These are phyloP conservation scores for Camponotus floridanus DNA, from an alignment of 1,140 invertebrate species.

Conservation along the genomic window DNA sequence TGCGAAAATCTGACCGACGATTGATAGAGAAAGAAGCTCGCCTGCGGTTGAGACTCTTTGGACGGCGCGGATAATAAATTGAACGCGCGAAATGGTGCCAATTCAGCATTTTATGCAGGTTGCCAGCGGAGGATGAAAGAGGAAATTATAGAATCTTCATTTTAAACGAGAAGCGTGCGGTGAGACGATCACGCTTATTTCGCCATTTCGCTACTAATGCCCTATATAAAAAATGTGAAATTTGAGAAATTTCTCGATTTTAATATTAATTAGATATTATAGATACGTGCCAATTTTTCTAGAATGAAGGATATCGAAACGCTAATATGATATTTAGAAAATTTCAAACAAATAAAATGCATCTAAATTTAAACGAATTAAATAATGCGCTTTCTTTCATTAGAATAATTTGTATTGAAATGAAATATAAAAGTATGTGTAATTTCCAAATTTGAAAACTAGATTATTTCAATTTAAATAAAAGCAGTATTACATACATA, in stretches of 20 bases:
- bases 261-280: conserved; percentile 9
- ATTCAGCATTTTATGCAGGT: conserved; percentile 68
- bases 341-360: too few relatives aligned
- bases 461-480: not conserved
- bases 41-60: conserved; percentile 29
- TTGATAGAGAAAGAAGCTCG: conserved; percentile 53
- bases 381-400: too few relatives aligned
- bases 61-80: conserved; percentile 65
- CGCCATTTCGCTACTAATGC: not conserved
- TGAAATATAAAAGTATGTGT: not conserved
- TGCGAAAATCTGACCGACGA: conserved; percentile 51
- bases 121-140: conserved; percentile 33
- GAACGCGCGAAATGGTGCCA: conserved; percentile 49
- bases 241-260: not conserved
- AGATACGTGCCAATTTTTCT: not conserved
- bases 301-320: not conserved
- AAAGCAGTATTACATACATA: not conserved
- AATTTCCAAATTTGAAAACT: not conserved
- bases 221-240: not conserved
- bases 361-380: too few relatives aligned
- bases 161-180: conserved; percentile 14
- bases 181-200: conserved; percentile 39
- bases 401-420: too few relatives aligned
- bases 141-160: conserved; percentile 43
- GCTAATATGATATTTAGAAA: not conserved